Conservation (phyloP, 1,140 invertebrate genomes). For the Campodea augens region DNA sequence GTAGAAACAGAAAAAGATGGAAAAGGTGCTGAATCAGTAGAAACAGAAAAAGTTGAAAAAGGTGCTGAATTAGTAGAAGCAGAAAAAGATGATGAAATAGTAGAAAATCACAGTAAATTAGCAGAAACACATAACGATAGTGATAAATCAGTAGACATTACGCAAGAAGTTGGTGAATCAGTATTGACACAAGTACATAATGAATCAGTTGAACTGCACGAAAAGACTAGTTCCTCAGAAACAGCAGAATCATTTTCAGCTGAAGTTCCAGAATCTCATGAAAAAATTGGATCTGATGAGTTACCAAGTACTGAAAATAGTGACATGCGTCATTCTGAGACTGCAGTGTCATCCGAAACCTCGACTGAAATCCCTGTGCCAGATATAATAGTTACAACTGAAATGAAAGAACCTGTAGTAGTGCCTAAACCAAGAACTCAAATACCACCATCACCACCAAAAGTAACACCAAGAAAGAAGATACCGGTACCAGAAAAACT, state of each 20-base stretch:
- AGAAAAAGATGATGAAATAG: constrained; percentile 11
- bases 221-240: too few species aligned
- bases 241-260: too few species aligned
- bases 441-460: constrained; percentile 20
- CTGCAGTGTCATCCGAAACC: constrained; percentile 4
- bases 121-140: too few species aligned
- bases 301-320: constrained; percentile 18
- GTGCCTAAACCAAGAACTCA: constrained; percentile 13
- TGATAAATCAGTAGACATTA: too few species aligned
- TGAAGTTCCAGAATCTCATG: constrained; percentile 11
- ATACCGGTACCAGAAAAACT: constrained; percentile 1
- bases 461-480: constrained; percentile 14
- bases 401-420: too few species aligned
- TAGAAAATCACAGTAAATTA: too few species aligned
- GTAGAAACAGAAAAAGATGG: constrained; percentile 10
- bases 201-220: too few species aligned
- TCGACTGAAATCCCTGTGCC: too few species aligned
- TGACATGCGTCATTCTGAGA: constrained; percentile 16
- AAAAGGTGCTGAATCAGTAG: constrained; percentile 12
- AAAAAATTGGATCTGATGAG: constrained; percentile 16
- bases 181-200: too few species aligned
- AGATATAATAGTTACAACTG: too few species aligned
- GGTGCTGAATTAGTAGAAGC: constrained; percentile 8
- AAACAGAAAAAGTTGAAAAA: constrained; percentile 12
- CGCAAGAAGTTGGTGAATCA: too few species aligned